A percentile compares a stretch with the other conserved stretches of the same genome.
Conservation (phyloP, 1,140 invertebrate genomes). For the Drosophila sturtevanti region DNA sequence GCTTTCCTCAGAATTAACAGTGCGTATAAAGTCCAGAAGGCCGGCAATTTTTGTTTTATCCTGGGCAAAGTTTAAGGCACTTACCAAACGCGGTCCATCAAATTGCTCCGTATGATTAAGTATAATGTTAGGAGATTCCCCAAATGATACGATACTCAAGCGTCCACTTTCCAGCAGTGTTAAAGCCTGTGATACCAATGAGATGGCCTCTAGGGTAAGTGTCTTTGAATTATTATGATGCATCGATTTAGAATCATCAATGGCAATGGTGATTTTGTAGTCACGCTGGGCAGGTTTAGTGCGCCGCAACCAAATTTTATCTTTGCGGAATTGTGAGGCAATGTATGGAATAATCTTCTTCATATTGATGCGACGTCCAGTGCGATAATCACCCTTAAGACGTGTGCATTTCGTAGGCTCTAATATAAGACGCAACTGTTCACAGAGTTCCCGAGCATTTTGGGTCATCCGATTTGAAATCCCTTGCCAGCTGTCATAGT, state of each 20-base stretch:
- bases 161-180: constrained; percentile 96
- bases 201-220: constrained; percentile 96
- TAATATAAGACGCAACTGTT: constrained; percentile 95
- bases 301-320: constrained; percentile 98
- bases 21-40: constrained; percentile 90
- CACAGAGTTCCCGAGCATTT: constrained; percentile 93
- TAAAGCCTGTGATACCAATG: constrained; percentile 94
- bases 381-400: constrained; percentile 96
- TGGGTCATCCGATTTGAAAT: constrained; percentile 79
- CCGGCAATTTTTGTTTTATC: constrained; percentile 91
- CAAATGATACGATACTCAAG: constrained; percentile 95
- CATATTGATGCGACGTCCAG: constrained; percentile 99
- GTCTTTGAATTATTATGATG: constrained; percentile 94
- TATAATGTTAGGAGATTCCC: constrained; percentile 92
- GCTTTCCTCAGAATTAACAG: constrained; percentile 86
- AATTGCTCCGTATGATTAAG: constrained; percentile 94
- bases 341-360: constrained; percentile 99
- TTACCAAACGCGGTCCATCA: constrained; percentile 90
- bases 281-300: constrained; percentile 97
- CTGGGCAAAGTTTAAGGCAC: constrained; percentile 91
- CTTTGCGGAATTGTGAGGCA: constrained; percentile 98
- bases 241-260: constrained; percentile 99
- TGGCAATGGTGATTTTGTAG: constrained; percentile 97
- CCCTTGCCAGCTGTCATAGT: constrained; percentile 78
- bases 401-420: constrained; percentile 97